Percentiles rank a stretch among this genome's conserved stretches.
Conservation (phyloP, 2,888 invertebrate species). For the Deladenus siricidicola region DNA sequence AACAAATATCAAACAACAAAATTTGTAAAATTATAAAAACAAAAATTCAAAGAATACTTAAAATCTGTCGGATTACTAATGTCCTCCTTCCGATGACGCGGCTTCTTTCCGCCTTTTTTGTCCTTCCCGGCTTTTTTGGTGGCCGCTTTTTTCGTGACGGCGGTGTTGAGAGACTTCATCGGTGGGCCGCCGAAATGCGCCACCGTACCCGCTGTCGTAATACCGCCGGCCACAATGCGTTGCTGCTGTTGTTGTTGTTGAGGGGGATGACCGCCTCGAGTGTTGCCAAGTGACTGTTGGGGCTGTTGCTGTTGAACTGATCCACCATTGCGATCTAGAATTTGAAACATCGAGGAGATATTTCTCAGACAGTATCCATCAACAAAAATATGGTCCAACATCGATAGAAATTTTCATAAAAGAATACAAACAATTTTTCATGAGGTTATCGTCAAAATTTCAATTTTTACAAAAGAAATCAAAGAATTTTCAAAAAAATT, state of each 20-base stretch:
- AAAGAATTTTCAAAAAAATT: too few species aligned
- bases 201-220: conserved; percentile 19
- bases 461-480: too few species aligned
- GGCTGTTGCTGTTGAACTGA: too few species aligned
- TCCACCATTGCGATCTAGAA: too few species aligned
- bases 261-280: too few species aligned
- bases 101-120: conserved; percentile 35
- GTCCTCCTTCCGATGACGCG: conserved; percentile 47
- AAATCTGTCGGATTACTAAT: conserved; percentile 51
- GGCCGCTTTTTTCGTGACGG: not conserved
- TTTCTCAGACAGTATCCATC: too few species aligned
- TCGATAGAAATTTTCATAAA: too few species aligned
- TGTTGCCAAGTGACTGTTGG: too few species aligned
- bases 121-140: conserved; percentile 17
- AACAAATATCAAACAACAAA: not conserved
- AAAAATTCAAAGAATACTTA: conserved; percentile 49
- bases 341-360: too few species aligned
- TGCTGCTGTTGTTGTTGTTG: not conserved
- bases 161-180: not conserved
- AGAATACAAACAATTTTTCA: too few species aligned
- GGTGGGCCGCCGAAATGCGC: conserved; percentile 12
- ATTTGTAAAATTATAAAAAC: not conserved
- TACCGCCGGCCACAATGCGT: conserved; percentile 4
- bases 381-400: too few species aligned
- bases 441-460: too few species aligned